Percentiles rank a stretch among this genome's conserved stretches.
Conservation (phyloP, 2,888 invertebrate species). For the Cheilosia vulpina region DNA sequence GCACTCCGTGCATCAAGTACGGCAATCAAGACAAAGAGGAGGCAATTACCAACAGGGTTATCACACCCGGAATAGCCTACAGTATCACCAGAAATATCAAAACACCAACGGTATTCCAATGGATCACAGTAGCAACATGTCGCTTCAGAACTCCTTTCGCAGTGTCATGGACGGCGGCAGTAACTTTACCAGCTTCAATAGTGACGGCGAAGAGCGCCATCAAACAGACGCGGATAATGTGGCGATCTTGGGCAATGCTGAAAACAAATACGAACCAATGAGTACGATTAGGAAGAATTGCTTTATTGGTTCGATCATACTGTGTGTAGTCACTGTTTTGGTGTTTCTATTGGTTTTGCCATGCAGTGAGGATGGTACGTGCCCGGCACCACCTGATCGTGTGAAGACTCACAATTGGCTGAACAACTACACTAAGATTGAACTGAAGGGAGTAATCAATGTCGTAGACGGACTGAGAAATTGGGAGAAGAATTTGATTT, state of each 20-base stretch:
- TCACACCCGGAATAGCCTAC: slow-evolving; percentile 67
- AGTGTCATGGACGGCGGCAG: slow-evolving; percentile 81
- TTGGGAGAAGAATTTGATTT: slow-evolving; percentile 88
- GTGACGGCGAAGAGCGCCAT: slow-evolving; percentile 81
- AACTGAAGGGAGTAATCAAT: slow-evolving; percentile 88
- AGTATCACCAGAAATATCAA: slow-evolving; percentile 66
- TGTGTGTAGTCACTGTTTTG: slow-evolving; percentile 89
- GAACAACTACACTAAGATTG: slow-evolving; percentile 87
- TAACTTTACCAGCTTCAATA: slow-evolving; percentile 81
- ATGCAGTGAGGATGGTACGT: slow-evolving; percentile 88
- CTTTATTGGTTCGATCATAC: slow-evolving; percentile 88
- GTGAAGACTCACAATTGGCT: slow-evolving; percentile 88
- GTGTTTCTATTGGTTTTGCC: slow-evolving; percentile 91
- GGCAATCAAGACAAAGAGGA: slow-evolving; percentile 48
- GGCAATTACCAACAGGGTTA: slow-evolving; percentile 62
- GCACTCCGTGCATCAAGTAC: slow-evolving; percentile 75
- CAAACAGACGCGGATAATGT: slow-evolving; percentile 82
- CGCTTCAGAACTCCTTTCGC: slow-evolving; percentile 81
- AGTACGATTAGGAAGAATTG: slow-evolving; percentile 88
- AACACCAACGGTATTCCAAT: slow-evolving; percentile 56
- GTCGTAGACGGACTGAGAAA: slow-evolving; percentile 87
- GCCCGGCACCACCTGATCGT: slow-evolving; percentile 85
- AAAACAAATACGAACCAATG: slow-evolving; percentile 86
- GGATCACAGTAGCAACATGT: slow-evolving; percentile 69
- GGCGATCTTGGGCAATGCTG: slow-evolving; percentile 83